Percentiles rank a stretch among this genome's conserved stretches.
phyloP scores from a whole-genome alignment of 2,113 vertebrate genomes.

The Cololabis saira region DNA sequence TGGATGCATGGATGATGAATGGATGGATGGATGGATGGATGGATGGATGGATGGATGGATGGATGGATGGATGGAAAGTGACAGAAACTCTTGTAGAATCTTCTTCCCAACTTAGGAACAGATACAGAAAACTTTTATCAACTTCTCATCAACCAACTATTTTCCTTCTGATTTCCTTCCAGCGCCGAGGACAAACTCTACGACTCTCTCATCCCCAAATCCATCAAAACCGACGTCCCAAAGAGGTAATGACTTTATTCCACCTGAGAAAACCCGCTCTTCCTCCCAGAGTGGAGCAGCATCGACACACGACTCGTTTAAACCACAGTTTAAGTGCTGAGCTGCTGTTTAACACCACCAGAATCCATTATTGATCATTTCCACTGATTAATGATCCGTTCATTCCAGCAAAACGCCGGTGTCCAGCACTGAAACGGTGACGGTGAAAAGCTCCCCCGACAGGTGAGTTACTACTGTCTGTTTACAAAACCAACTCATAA shows the following conservation, averaged over 20 bases:
- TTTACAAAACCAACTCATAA: neutral
- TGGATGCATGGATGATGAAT: no score
- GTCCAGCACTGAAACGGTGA: slow-evolving; percentile 47
- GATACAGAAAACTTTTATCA: no score
- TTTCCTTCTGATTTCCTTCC: slow-evolving; percentile 6
- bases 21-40: no score
- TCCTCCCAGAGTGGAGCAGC: no score
- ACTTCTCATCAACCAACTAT: neutral
- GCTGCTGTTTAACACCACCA: no score
- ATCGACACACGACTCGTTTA: no score
- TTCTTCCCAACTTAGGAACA: no score
- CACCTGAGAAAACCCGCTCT: no score
- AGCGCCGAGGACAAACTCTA: slow-evolving; percentile 49
- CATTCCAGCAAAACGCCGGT: slow-evolving; percentile 33
- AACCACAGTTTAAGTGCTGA: no score
- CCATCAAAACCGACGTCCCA: neutral
- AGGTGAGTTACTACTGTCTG: slow-evolving; percentile 42
- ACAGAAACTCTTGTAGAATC: no score
- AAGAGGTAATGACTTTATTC: slow-evolving; percentile 64
- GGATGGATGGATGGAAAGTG: no score
- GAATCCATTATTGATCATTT: neutral
- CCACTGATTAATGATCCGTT: neutral
- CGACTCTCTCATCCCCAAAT: slow-evolving; percentile 31
- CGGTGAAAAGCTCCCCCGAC: slow-evolving; percentile 38
- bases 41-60: no score